A percentile compares a stretch with the other conserved stretches of the same genome.
These are phyloP conservation scores for Bolinopsis microptera DNA, from an alignment of 37 sponge, comb jelly and placozoan genomes.

Conservation along the genomic window DNA sequence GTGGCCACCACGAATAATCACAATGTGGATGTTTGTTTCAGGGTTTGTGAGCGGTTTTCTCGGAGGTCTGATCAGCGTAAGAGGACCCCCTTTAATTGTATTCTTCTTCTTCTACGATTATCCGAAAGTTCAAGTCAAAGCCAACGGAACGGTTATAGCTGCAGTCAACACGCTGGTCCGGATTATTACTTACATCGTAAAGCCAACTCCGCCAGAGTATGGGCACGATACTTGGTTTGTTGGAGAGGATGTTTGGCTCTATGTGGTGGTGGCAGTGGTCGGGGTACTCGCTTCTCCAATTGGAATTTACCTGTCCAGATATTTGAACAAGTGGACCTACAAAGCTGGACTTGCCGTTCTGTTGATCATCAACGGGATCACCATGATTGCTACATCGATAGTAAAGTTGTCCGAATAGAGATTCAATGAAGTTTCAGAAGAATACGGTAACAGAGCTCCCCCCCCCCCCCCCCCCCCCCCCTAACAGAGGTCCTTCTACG, in stretches of 20 bases:
- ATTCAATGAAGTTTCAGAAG: no score
- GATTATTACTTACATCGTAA: not conserved
- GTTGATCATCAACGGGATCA: conserved; percentile 5
- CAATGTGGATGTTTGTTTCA: not conserved
- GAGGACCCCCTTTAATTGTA: not conserved
- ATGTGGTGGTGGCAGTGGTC: not conserved
- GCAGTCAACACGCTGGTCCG: not conserved
- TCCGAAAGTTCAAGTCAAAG: not conserved
- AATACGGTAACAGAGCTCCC: no score
- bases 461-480: no score
- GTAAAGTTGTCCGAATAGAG: no score
- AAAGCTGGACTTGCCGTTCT: not conserved
- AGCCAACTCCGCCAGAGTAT: not conserved
- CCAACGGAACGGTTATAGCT: not conserved
- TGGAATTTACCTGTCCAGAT: not conserved
- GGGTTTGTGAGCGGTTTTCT: not conserved
- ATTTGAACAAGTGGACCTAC: not conserved
- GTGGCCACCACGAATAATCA: not conserved
- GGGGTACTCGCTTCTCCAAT: not conserved
- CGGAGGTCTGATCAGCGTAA: not conserved
- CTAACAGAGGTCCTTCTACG: no score
- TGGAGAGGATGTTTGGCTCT: not conserved
- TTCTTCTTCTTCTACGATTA: conserved; percentile 6
- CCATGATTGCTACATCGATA: conserved; percentile 20
- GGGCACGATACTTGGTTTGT: not conserved